Evolutionary conservation across 2,113 vertebrate species (phyloP).

Genomic region (Mystacornis crossleyi): DNA sequence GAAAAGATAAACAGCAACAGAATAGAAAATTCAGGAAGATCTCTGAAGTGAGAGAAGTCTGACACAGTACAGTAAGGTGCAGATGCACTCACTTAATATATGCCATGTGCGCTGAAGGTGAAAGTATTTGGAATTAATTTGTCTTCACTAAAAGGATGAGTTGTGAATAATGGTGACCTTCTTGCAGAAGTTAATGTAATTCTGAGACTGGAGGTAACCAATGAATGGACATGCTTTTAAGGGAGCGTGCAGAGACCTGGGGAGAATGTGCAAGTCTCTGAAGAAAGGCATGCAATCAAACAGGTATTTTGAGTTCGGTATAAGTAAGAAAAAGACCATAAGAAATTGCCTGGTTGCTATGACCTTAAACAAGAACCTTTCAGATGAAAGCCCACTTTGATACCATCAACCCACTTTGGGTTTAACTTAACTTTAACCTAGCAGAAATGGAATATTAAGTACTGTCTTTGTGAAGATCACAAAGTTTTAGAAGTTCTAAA

Average conservation of each 20-base stretch:
- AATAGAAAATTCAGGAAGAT: not conserved
- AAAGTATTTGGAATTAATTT: not conserved
- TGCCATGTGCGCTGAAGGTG: not conserved
- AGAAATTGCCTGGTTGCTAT: not conserved
- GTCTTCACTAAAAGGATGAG: not conserved
- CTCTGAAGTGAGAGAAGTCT: not conserved
- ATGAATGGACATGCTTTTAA: not conserved
- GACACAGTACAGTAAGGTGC: not conserved
- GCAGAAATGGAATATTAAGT: not conserved
- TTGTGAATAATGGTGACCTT: not conserved
- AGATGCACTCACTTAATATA: not conserved
- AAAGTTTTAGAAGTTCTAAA: not conserved
- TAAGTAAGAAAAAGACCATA: not conserved
- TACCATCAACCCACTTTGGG: not conserved
- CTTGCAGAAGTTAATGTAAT: not conserved
- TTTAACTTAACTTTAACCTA: not conserved
- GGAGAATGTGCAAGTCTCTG: not conserved
- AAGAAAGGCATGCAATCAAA: not conserved
- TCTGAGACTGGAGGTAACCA: not conserved
- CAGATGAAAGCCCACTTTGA: not conserved
- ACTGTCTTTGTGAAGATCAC: not conserved
- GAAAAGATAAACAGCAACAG: not conserved
- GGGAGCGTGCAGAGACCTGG: rapidly evolving
- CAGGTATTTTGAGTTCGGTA: not conserved
- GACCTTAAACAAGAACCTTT: conserved; percentile 4